Evolutionary conservation across 37 sponge, comb jelly and placozoan genomes (phyloP).

Genomic region (Spongilla lacustris): DNA sequence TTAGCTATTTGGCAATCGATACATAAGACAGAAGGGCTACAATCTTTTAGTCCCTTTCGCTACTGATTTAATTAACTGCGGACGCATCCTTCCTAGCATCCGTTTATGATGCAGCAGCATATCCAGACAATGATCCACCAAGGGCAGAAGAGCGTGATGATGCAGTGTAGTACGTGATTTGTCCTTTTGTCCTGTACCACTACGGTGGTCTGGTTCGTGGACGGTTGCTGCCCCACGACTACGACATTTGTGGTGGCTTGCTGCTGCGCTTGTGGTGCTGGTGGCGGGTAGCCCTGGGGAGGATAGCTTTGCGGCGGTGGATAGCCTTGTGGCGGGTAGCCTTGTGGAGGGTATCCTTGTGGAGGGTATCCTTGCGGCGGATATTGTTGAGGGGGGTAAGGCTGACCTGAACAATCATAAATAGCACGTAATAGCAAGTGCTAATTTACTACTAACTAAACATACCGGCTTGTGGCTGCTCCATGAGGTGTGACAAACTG

Average conservation of each 20-base stretch:
- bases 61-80: too few relatives aligned
- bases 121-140: slow-evolving; percentile 48
- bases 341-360: neutral
- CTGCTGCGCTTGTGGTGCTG: slow-evolving; percentile 25
- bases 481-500: neutral
- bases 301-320: slow-evolving; percentile 13
- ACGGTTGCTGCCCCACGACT: slow-evolving; percentile 35
- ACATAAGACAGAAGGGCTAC: too few relatives aligned
- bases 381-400: too few relatives aligned
- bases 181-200: neutral
- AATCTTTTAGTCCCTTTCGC: too few relatives aligned
- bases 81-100: slow-evolving; percentile 29
- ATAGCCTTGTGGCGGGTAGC: neutral
- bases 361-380: neutral
- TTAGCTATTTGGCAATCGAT: too few relatives aligned
- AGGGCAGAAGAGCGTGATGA: slow-evolving; percentile 48
- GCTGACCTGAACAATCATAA: neutral
- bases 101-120: slow-evolving; percentile 21
- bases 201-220: neutral
- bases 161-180: slow-evolving; percentile 43
- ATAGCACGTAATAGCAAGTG: neutral
- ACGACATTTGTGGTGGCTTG: slow-evolving; percentile 48
- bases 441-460: neutral
- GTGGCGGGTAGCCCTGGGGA: neutral
- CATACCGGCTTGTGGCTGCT: neutral